Evolutionary conservation across 2,797 vertebrate genomes (phyloP), one percentile per base, ranked within the genome.

Genomic region (Micropoecilia bifurca): DNA sequence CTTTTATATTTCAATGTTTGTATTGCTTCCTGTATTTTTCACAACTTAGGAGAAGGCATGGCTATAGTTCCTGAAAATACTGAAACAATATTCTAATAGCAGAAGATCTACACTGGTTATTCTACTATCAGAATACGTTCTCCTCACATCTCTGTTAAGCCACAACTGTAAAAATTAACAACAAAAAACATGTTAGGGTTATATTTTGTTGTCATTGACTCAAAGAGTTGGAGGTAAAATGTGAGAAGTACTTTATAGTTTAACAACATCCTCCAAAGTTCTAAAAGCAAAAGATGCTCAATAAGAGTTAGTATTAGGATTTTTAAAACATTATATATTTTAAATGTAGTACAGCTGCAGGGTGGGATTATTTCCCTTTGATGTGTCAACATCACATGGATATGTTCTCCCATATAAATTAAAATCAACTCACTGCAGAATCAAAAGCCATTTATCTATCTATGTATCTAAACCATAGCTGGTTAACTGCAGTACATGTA

Each of bases 91-190:
- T 89, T 93, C 85, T 55, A 81, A 76, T 73, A 78, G 84, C 83
- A 85, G 55, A 84, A 82, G 87, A 89, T 91, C 78, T 82, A 87
- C 85, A 88, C 82, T 88, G 87, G 78, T 89, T 72, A 75, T 86
- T 87, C 85, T 90, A 78, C 76, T 87, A 81, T 89, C 86, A 89
- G 85, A 83, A 87, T 81, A 76, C 77, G 43, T 82, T 39, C 83
- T 73, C 76, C 72, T 77, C 81, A 68, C 20, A 53, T 50, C 80
- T 43, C 79, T 73, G 59, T 82, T 81, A 83, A 88, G 81, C 41
- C 73, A 63, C 59, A 36, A 63, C 4, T 63, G 14, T 36, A 14
- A 33, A 36, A n/a, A 45, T 7, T 6, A 28, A 30, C 47, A 48
- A 18, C 18, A n/a, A 69, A 43, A 43, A 25, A 0, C 0, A 63